Evolutionary conservation across 2,888 invertebrate genomes (phyloP).

Genomic region (Drosophila falleni): DNA sequence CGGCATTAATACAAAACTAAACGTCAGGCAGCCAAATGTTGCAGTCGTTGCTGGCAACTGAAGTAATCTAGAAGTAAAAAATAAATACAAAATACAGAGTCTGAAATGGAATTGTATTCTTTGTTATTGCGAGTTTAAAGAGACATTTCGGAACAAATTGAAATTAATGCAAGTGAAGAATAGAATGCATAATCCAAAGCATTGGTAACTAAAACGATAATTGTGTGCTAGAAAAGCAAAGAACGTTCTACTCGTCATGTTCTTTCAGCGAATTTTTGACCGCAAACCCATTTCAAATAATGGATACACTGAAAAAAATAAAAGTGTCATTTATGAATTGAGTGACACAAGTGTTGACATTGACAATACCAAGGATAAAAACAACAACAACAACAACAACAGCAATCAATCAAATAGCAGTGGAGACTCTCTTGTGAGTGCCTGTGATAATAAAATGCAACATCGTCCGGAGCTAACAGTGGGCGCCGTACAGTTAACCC

Average conservation of each 20-base stretch:
- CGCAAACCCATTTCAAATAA: constrained; percentile 69
- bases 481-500: constrained; percentile 87
- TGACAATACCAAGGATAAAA: constrained; percentile 54
- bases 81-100: background rate
- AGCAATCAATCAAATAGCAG: constrained; percentile 40
- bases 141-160: constrained; percentile 19
- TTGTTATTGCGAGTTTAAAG: constrained; percentile 31
- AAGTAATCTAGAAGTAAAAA: constrained; percentile 47
- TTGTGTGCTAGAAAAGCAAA: background rate
- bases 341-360: constrained; percentile 39
- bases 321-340: constrained; percentile 37
- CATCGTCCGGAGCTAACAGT: constrained; percentile 53
- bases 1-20: constrained; percentile 58
- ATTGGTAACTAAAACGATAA: background rate
- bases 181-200: constrained; percentile 5
- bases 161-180: constrained; percentile 25
- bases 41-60: constrained; percentile 75
- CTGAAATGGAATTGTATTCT: constrained; percentile 10
- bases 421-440: constrained; percentile 16
- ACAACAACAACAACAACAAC: constrained; percentile 49
- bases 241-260: constrained; percentile 64
- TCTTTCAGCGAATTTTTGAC: constrained; percentile 83
- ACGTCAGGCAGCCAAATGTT: constrained; percentile 23
- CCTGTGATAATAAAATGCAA: constrained; percentile 57
- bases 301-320: constrained; percentile 43